A percentile compares a stretch with the other conserved stretches of the same genome.
phyloP scores from a whole-genome alignment of 2,113 vertebrate species.

The Chelonoidis abingdonii region DNA sequence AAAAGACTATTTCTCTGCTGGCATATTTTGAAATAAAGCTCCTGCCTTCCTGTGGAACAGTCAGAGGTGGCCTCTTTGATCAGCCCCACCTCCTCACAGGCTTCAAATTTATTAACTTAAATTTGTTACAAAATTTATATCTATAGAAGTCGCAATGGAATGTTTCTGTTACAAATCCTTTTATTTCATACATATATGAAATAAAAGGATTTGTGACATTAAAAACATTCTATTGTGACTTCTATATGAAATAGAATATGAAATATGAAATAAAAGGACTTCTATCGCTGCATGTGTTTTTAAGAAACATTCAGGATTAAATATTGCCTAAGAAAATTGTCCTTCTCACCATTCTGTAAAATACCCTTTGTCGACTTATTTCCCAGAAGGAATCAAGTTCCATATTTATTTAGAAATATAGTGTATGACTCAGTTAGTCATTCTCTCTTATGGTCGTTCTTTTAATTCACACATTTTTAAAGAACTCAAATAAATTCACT shows the following conservation, averaged over 20 bases:
- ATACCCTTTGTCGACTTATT: not conserved
- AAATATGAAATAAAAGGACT: not conserved
- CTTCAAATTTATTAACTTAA: not conserved
- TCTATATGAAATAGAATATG: not conserved
- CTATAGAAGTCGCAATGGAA: too few relatives aligned
- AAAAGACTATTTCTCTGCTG: not conserved
- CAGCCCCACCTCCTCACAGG: not conserved
- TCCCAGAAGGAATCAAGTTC: not conserved
- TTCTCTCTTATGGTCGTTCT: not conserved
- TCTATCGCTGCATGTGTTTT: slow-evolving; percentile 1
- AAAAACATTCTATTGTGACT: not conserved
- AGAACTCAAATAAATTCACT: not conserved
- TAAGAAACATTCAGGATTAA: slow-evolving; percentile 29
- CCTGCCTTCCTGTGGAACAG: not conserved
- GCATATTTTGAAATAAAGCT: not conserved
- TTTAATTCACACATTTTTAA: not conserved
- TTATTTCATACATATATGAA: not conserved
- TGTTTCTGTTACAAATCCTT: too few relatives aligned
- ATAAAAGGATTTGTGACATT: not conserved
- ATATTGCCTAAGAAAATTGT: not conserved
- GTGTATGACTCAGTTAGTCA: not conserved
- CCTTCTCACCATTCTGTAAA: not conserved
- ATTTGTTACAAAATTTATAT: not conserved
- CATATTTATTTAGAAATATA: slow-evolving; percentile 27
- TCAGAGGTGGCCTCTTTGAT: not conserved